Evolutionary conservation across 1,140 invertebrate genomes (phyloP).

Genomic region (Dolichoris vasculosae): DNA sequence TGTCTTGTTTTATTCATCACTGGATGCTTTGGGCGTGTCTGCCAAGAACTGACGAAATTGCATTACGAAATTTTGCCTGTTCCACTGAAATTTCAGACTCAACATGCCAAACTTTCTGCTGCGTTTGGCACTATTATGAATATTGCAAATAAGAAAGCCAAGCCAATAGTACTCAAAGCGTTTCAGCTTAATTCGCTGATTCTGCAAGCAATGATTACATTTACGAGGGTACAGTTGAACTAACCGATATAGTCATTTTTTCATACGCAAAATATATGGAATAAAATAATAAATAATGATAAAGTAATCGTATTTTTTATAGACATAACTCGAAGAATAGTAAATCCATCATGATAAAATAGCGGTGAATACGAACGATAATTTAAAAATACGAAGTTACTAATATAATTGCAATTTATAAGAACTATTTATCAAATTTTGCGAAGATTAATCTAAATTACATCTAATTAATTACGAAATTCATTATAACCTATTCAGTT

Average conservation of each 20-base stretch:
- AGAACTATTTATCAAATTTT: too few relatives aligned
- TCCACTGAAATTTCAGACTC: not conserved
- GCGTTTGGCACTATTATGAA: constrained; percentile 41
- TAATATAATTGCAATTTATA: too few relatives aligned
- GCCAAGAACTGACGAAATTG: constrained; percentile 38
- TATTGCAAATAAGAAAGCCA: constrained; percentile 13
- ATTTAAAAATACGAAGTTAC: too few relatives aligned
- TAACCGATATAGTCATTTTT: not conserved
- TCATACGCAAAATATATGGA: not conserved
- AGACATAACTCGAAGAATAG: not conserved
- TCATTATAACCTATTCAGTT: too few relatives aligned
- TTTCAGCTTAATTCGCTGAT: constrained; percentile 29
- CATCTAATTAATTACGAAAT: too few relatives aligned
- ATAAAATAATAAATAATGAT: not conserved
- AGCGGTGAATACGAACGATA: too few relatives aligned
- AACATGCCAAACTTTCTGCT: constrained; percentile 15
- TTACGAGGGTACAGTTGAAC: not conserved
- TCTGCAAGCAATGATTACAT: not conserved
- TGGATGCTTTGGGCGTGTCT: constrained; percentile 3
- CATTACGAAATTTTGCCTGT: not conserved
- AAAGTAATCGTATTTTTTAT: not conserved
- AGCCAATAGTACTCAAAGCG: constrained; percentile 10
- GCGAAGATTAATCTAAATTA: too few relatives aligned
- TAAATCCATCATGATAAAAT: too few relatives aligned
- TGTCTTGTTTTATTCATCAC: not conserved